Conservation (phyloP, 2,888 invertebrate genomes). For the Drosophila setosimentum region DNA sequence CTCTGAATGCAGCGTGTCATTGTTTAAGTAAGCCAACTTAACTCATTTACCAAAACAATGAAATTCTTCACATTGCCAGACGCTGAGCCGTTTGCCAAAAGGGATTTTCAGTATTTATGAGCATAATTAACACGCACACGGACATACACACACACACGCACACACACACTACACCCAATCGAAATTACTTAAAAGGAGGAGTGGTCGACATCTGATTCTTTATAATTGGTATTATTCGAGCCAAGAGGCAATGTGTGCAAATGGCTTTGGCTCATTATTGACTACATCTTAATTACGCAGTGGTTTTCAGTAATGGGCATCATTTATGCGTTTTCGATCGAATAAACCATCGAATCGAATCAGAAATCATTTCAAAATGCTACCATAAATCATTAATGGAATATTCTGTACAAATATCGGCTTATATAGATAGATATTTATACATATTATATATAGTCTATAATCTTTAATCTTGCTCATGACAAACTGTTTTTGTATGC, state of each 20-base stretch:
- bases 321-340: neutral
- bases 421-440: neutral
- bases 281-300: conserved; percentile 41
- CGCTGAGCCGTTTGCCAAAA: neutral
- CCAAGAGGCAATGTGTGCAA: conserved; percentile 28
- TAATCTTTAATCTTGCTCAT: neutral
- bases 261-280: conserved; percentile 23
- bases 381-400: neutral
- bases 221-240: conserved; percentile 46
- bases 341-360: neutral
- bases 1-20: neutral
- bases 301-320: neutral
- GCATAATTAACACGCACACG: conserved; percentile 30
- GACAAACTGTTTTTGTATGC: neutral
- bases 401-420: neutral
- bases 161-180: neutral
- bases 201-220: conserved; percentile 42
- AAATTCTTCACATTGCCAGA: neutral
- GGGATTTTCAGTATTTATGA: conserved; percentile 56
- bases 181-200: conserved; percentile 2
- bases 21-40: conserved; percentile 3
- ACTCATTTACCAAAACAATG: conserved; percentile 10
- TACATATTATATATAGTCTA: neutral
- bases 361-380: neutral
- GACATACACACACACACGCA: too few relatives aligned